Conservation (phyloP, 2,797 vertebrate genomes). For the Malacoraja senta region DNA sequence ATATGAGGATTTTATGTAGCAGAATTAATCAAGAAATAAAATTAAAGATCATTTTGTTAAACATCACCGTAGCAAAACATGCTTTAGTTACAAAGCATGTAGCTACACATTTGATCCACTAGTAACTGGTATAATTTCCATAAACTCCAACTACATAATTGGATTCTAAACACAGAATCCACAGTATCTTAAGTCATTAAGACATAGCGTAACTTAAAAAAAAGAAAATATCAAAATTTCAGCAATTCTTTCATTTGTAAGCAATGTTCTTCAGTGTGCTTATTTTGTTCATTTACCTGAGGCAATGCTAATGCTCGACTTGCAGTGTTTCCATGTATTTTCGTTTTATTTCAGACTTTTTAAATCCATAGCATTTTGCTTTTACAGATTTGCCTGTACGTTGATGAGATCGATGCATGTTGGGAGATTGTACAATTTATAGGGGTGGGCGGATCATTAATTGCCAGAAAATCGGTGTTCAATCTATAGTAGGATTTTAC, state of each 20-base stretch:
- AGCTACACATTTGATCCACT: not conserved
- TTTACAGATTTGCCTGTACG: too few species aligned
- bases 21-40: too few species aligned
- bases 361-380: too few species aligned
- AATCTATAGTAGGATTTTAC: too few species aligned
- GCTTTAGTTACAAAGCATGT: not conserved
- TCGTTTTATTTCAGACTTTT: too few species aligned
- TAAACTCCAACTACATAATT: not conserved
- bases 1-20: not conserved
- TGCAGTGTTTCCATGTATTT: too few species aligned
- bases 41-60: not conserved
- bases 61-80: not conserved
- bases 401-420: too few species aligned
- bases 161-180: not conserved
- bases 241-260: not conserved
- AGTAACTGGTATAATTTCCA: not conserved
- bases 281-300: not conserved
- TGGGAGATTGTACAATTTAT: too few species aligned
- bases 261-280: not conserved
- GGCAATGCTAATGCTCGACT: not conserved
- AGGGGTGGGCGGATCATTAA: too few species aligned
- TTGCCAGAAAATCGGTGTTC: too few species aligned
- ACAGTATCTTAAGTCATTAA: not conserved
- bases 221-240: not conserved
- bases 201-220: not conserved